Evolutionary conservation across 2,113 vertebrate species (phyloP).

Genomic region (Strix aluco): DNA sequence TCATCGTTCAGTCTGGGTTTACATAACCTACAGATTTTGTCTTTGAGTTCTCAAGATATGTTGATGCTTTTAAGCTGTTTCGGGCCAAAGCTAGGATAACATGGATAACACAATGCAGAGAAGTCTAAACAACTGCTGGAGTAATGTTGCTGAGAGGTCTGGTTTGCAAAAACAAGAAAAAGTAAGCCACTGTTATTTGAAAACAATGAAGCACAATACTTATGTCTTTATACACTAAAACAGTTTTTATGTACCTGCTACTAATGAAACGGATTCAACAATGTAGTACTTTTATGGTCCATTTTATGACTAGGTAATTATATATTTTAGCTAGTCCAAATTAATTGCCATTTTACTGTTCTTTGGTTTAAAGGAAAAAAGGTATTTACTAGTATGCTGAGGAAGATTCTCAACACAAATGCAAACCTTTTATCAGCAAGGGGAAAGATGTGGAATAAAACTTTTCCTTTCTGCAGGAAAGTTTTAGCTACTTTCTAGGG

Average conservation of each 20-base stretch:
- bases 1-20: not conserved
- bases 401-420: not conserved
- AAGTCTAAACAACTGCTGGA: not conserved
- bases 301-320: conserved; percentile 64
- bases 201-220: not conserved
- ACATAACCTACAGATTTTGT: not conserved
- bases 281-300: conserved; percentile 47
- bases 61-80: not conserved
- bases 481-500: conserved; percentile 26
- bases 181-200: not conserved
- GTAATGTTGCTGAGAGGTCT: not conserved
- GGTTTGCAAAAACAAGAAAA: not conserved
- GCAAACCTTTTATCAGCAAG: conserved; percentile 40
- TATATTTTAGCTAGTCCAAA: conserved; percentile 63
- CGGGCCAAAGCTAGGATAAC: not conserved
- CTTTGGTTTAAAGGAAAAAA: conserved; percentile 34
- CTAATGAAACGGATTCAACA: conserved; percentile 47
- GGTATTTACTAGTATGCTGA: conserved; percentile 5
- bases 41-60: not conserved
- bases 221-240: not conserved
- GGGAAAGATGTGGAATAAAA: conserved; percentile 47
- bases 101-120: not conserved
- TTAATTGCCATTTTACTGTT: conserved; percentile 62
- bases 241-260: conserved; percentile 12
- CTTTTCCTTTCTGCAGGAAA: conserved; percentile 42